A percentile compares a stretch with the other conserved stretches of the same genome.
phyloP scores from a whole-genome alignment of 1,140 invertebrate genomes.

The Brachionus koreanus region DNA sequence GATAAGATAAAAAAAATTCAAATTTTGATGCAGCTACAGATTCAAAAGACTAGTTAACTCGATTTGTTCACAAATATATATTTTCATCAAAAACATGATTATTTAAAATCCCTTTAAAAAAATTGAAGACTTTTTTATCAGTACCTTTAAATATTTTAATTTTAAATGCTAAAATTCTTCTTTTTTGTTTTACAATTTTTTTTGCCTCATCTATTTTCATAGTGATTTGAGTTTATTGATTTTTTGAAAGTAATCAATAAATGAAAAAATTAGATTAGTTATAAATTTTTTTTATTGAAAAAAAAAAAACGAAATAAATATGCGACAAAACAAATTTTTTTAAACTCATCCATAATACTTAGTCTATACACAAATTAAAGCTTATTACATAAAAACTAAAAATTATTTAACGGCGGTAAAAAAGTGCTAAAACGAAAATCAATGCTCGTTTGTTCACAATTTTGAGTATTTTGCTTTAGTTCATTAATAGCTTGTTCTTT shows the following conservation, averaged over 20 bases:
- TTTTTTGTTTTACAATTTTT: no score
- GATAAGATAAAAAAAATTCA: no score
- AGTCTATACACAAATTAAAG: not conserved
- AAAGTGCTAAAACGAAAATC: constrained; percentile 41
- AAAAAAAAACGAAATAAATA: constrained; percentile 28
- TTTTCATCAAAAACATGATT: no score
- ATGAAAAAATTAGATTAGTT: not conserved
- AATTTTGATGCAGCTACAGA: no score
- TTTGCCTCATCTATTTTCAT: not conserved
- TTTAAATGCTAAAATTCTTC: not conserved
- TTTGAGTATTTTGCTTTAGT: not conserved
- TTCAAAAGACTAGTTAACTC: no score
- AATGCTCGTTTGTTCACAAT: not conserved
- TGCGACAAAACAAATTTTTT: not conserved
- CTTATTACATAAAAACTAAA: not conserved
- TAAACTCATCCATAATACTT: constrained; percentile 26
- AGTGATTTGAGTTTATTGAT: not conserved
- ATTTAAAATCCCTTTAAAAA: no score
- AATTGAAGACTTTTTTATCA: no score
- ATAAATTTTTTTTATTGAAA: constrained; percentile 11
- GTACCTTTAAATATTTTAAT: no score
- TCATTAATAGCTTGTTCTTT: not conserved
- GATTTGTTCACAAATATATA: no score
- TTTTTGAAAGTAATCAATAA: not conserved
- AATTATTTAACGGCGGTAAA: constrained; percentile 28